Conservation (phyloP, 1,140 invertebrate genomes). For the Monomorium pharaonis region DNA sequence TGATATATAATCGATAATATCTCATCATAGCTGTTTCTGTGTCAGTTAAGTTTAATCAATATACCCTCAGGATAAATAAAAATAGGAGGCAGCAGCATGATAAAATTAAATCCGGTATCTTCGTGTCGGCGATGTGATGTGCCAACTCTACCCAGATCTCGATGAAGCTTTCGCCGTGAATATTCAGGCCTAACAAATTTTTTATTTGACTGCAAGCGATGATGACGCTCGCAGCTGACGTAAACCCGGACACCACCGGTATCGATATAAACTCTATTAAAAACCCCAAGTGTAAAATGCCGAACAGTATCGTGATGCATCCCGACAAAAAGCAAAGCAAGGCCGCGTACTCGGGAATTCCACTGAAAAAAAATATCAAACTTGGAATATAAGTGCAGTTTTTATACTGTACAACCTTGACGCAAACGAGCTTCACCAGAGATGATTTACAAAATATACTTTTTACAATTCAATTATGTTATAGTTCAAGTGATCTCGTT, state of each 20-base stretch:
- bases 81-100: conserved; percentile 88
- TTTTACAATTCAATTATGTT: conserved; percentile 34
- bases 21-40: not conserved
- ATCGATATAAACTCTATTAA: conserved; percentile 94
- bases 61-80: conserved; percentile 88
- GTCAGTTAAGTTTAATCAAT: not conserved
- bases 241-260: conserved; percentile 94
- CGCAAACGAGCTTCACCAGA: not conserved
- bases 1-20: not conserved
- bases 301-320: conserved; percentile 88
- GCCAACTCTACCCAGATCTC: conserved; percentile 87
- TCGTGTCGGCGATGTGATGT: conserved; percentile 85
- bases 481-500: not conserved
- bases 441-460: not conserved
- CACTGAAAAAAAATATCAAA: conserved; percentile 61
- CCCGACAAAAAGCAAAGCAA: conserved; percentile 91
- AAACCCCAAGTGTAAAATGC: conserved; percentile 91
- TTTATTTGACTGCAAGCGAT: conserved; percentile 94
- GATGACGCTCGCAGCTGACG: conserved; percentile 93
- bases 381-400: not conserved
- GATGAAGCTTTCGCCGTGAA: conserved; percentile 87
- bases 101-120: conserved; percentile 87
- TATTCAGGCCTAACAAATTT: conserved; percentile 89
- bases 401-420: not conserved
- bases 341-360: conserved; percentile 88